These are phyloP conservation scores for Rhyacophila evoluta DNA, from an alignment of 2,888 invertebrate genomes.

Conservation along the genomic window DNA sequence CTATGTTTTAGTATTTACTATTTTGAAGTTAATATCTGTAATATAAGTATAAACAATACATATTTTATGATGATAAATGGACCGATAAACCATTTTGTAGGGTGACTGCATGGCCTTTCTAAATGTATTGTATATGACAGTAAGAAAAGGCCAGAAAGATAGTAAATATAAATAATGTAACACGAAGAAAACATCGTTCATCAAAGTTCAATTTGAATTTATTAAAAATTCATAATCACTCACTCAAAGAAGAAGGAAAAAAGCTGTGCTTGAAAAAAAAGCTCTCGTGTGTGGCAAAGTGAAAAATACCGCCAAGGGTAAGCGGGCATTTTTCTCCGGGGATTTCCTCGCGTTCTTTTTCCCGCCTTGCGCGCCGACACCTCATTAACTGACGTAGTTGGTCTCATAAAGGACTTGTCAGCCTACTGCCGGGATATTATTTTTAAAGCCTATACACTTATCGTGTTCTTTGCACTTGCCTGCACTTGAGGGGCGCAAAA, in stretches of 20 bases:
- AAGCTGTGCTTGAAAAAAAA: background rate
- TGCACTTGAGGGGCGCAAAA: background rate
- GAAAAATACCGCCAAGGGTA: conserved; percentile 18
- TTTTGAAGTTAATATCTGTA: too few relatives aligned
- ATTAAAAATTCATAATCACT: conserved; percentile 22
- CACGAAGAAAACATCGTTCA: background rate
- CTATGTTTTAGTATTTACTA: too few relatives aligned
- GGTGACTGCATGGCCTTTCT: background rate
- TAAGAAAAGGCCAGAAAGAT: too few relatives aligned
- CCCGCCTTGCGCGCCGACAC: background rate
- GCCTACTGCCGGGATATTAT: conserved; percentile 1
- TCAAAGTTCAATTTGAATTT: conserved; percentile 17
- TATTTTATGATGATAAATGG: too few relatives aligned
- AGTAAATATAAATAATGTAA: too few relatives aligned
- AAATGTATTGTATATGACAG: too few relatives aligned
- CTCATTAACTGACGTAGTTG: conserved; percentile 22
- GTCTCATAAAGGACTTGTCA: background rate
- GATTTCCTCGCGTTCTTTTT: background rate
- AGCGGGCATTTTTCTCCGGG: background rate
- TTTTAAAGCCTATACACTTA: background rate
- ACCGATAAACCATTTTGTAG: background rate
- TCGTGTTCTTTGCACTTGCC: background rate
- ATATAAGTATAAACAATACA: background rate
- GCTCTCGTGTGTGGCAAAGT: conserved; percentile 9
- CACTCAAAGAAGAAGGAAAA: background rate